Conservation (phyloP, 2,797 vertebrate species). For the Arctocebus calabarensis region DNA sequence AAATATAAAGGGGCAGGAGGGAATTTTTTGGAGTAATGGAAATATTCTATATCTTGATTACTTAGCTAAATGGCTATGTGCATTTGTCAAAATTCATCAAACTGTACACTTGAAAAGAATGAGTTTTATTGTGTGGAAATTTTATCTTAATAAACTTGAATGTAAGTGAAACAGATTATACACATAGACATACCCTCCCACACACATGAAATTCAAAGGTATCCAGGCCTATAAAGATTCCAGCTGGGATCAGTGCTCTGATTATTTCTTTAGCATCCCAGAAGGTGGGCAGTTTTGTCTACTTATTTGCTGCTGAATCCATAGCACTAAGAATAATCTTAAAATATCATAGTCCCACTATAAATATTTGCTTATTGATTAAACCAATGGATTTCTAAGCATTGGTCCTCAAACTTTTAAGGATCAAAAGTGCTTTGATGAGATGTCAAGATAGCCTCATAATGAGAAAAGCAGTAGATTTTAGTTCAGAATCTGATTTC, state of each 20-base stretch:
- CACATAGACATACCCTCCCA: not conserved
- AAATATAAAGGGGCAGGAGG: not conserved
- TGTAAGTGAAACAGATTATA: not conserved
- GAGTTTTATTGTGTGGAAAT: not conserved
- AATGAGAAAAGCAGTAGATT: not conserved
- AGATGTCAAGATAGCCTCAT: not conserved
- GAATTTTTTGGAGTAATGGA: not conserved
- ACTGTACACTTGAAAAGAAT: not conserved
- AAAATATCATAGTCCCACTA: not conserved
- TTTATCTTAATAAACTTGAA: not conserved
- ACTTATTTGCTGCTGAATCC: not conserved
- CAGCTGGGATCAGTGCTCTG: not conserved
- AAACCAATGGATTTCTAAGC: not conserved
- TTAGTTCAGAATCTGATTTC: not conserved
- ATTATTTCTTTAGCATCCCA: not conserved
- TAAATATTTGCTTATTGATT: not conserved
- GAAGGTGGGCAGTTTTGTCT: not conserved
- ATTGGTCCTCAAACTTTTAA: not conserved
- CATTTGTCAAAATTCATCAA: not conserved
- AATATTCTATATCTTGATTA: constrained; percentile 10
- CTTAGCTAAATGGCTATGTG: not conserved
- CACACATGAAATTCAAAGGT: not conserved
- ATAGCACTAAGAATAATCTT: not conserved
- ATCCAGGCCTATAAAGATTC: not conserved
- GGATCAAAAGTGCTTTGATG: not conserved